Evolutionary conservation across 2,888 invertebrate species (phyloP).

Genomic region (Cerastoderma edule): DNA sequence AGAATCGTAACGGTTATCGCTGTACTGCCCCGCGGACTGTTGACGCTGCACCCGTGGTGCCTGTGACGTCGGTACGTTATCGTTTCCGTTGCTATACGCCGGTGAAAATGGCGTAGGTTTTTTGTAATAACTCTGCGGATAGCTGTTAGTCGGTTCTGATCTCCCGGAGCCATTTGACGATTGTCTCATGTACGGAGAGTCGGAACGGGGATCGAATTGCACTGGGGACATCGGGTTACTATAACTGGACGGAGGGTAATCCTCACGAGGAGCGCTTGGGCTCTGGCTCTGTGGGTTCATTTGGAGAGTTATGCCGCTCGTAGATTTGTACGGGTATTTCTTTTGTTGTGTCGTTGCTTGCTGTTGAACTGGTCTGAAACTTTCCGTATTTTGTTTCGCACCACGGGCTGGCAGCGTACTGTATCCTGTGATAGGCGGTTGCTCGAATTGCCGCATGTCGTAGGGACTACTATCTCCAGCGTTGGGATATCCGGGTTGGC

Average conservation of each 20-base stretch:
- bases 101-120: constrained; percentile 61
- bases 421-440: constrained; percentile 54
- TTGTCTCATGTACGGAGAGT: constrained; percentile 51
- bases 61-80: constrained; percentile 35
- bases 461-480: constrained; percentile 51
- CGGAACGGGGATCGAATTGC: constrained; percentile 40
- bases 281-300: constrained; percentile 45
- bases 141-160: constrained; percentile 35
- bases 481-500: constrained; percentile 39
- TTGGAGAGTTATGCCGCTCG: constrained; percentile 52
- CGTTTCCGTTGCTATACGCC: constrained; percentile 38
- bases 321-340: constrained; percentile 57
- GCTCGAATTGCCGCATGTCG: constrained; percentile 51
- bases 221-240: constrained; percentile 54
- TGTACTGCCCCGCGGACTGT: constrained; percentile 47
- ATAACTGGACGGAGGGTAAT: constrained; percentile 39
- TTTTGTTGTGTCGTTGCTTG: constrained; percentile 29
- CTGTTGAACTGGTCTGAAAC: constrained; percentile 56
- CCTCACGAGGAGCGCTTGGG: constrained; percentile 29
- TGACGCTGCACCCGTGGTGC: constrained; percentile 56
- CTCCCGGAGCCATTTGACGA: constrained; percentile 48
- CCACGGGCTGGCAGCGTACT: constrained; percentile 53
- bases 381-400: constrained; percentile 52
- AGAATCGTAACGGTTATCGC: constrained; percentile 52
- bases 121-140: constrained; percentile 52